Evolutionary conservation across 2,888 invertebrate species (phyloP).

Genomic region (Venusia cambrica): DNA sequence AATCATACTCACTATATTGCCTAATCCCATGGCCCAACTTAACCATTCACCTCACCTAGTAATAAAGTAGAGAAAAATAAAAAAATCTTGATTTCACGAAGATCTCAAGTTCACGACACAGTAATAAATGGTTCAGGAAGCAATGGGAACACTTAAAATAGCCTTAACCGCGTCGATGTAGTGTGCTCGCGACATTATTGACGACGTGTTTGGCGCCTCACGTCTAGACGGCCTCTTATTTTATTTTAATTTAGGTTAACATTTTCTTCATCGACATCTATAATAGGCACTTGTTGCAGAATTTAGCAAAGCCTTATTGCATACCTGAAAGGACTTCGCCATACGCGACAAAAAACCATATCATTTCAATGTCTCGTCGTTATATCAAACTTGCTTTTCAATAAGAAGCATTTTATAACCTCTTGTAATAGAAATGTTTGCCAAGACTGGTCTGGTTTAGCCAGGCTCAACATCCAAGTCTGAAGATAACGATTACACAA

Average conservation of each 20-base stretch:
- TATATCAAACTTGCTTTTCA: conserved; percentile 16
- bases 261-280: conserved; percentile 35
- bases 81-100: conserved; percentile 7
- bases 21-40: too few relatives aligned
- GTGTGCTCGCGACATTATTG: conserved; percentile 39
- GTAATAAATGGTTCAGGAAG: conserved; percentile 46
- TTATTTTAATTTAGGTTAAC: conserved; percentile 45
- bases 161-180: conserved; percentile 40
- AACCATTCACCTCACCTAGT: too few relatives aligned
- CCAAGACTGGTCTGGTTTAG: conserved; percentile 10
- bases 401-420: conserved; percentile 1
- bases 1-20: too few relatives aligned
- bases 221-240: conserved; percentile 45
- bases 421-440: conserved; percentile 8
- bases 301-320: conserved; percentile 15
- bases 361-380: conserved; percentile 22
- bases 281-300: conserved; percentile 29
- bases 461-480: conserved; percentile 12
- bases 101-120: conserved; percentile 23
- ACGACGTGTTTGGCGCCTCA: conserved; percentile 43
- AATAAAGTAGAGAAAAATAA: conserved; percentile 1
- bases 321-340: conserved; percentile 17
- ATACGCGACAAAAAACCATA: conserved; percentile 21
- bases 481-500: conserved; percentile 22
- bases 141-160: conserved; percentile 47